Conservation (phyloP, 2,797 vertebrate genomes). For the Naso thynnoides region DNA sequence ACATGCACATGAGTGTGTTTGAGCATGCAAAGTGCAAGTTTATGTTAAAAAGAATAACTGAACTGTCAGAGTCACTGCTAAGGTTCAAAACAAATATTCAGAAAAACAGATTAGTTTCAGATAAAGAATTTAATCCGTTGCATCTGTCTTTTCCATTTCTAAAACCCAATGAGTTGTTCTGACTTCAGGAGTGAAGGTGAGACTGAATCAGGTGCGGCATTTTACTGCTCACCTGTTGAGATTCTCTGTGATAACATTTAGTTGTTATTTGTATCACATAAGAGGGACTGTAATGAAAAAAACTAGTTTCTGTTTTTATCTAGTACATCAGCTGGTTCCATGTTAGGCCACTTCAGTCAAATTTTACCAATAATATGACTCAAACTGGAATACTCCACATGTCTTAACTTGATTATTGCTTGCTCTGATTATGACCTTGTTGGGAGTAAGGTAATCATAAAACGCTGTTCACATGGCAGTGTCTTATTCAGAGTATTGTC, state of each 20-base stretch:
- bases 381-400: too few species aligned
- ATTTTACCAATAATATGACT: neutral
- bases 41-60: neutral
- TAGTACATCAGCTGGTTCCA: neutral
- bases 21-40: neutral
- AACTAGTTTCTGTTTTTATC: neutral
- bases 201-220: neutral
- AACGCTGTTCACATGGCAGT: too few species aligned
- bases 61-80: neutral
- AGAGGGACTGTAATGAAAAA: neutral
- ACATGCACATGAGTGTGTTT: neutral
- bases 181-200: too few species aligned
- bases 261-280: neutral
- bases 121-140: neutral
- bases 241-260: neutral
- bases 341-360: neutral
- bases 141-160: neutral
- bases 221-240: neutral
- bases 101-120: neutral
- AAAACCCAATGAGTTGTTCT: neutral
- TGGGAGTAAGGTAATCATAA: too few species aligned
- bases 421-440: too few species aligned
- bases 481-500: too few species aligned
- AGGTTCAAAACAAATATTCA: neutral
- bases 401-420: too few species aligned